Percentiles rank a stretch among this genome's conserved stretches.
Evolutionary conservation across 2,797 vertebrate genomes (phyloP).

Genomic region (Cossypha niveicapilla): DNA sequence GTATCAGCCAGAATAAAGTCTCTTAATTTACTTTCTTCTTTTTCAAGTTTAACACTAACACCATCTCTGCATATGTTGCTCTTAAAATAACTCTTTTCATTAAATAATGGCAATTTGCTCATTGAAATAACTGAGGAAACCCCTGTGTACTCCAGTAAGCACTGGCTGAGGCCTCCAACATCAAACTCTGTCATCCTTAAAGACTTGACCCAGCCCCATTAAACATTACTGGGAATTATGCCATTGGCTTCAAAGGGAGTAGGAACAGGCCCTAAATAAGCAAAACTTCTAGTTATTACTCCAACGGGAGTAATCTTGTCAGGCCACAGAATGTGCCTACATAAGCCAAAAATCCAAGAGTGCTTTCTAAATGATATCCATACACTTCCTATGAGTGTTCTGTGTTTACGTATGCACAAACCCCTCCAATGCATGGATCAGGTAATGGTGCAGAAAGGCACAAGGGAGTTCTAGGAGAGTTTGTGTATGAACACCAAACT

Average conservation of each 20-base stretch:
- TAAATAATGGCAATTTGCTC: neutral
- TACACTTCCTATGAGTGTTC: neutral
- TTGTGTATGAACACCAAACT: neutral
- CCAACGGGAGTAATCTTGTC: constrained; percentile 32
- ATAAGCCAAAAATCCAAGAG: constrained; percentile 40
- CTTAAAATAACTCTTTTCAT: neutral
- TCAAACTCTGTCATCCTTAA: constrained; percentile 37
- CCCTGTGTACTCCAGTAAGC: neutral
- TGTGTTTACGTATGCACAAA: neutral
- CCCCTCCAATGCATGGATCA: neutral
- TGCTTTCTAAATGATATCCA: neutral
- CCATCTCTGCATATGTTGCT: neutral
- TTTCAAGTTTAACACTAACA: neutral
- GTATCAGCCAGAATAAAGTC: neutral
- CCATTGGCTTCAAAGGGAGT: constrained; percentile 60
- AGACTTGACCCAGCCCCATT: constrained; percentile 44
- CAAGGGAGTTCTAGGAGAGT: neutral
- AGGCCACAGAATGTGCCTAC: constrained; percentile 43
- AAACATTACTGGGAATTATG: constrained; percentile 54
- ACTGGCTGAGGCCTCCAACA: neutral
- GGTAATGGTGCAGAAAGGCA: neutral
- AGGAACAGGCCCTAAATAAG: constrained; percentile 59
- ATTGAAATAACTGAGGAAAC: constrained; percentile 20
- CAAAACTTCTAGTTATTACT: constrained; percentile 53
- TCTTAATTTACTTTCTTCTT: neutral